phyloP scores from a whole-genome alignment of 2,888 invertebrate species.

The Rotaria sp. region DNA sequence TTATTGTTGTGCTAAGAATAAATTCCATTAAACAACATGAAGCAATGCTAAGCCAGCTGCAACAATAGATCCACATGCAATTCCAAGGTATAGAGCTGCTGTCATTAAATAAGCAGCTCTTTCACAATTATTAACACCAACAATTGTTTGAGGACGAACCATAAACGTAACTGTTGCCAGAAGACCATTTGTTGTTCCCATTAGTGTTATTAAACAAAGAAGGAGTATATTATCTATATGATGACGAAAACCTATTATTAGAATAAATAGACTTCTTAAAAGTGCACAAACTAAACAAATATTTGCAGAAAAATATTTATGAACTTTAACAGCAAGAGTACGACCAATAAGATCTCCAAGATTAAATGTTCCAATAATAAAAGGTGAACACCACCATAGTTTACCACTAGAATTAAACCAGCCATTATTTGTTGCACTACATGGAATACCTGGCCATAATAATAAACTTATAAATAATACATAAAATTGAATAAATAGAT shows the following conservation, averaged over 20 bases:
- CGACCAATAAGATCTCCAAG: constrained; percentile 79
- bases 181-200: not conserved
- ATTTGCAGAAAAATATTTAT: constrained; percentile 55
- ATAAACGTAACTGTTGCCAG: not conserved
- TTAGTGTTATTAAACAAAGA: constrained; percentile 33
- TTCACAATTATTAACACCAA: not conserved
- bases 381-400: constrained; percentile 6
- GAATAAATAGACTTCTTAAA: not conserved
- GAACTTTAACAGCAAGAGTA: constrained; percentile 68
- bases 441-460: constrained; percentile 21
- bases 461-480: constrained; percentile 9
- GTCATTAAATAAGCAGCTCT: constrained; percentile 9
- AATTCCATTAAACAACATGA: not conserved
- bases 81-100: not conserved
- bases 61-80: constrained; percentile 10
- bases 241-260: constrained; percentile 37
- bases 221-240: constrained; percentile 37
- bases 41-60: not conserved
- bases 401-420: not conserved
- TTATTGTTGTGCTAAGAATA: too few relatives aligned
- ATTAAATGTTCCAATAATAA: constrained; percentile 62
- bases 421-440: not conserved
- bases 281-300: constrained; percentile 56
- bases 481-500: constrained; percentile 25
- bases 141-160: not conserved